Evolutionary conservation across 2,888 invertebrate genomes (phyloP).

Genomic region (Leuctra nigra): DNA sequence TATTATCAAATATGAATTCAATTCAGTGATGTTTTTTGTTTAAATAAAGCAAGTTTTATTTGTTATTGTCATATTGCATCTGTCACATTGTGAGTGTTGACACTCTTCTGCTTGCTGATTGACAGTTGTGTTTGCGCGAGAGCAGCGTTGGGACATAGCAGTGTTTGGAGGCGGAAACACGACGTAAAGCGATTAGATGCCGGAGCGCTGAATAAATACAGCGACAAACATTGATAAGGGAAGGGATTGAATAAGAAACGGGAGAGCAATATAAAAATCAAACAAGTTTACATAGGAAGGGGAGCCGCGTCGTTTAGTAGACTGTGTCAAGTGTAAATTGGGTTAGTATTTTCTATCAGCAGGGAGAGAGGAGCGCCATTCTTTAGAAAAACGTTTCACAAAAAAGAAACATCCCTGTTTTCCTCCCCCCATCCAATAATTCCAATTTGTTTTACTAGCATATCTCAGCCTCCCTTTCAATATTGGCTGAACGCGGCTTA

Average conservation of each 20-base stretch:
- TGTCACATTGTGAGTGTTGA: too few species aligned
- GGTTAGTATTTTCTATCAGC: slow-evolving; percentile 18
- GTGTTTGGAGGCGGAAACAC: not conserved
- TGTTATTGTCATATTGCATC: too few species aligned
- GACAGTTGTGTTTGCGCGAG: not conserved
- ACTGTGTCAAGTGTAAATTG: slow-evolving; percentile 26
- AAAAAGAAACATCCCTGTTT: too few species aligned
- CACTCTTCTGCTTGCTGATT: too few species aligned
- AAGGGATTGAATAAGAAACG: slow-evolving; percentile 18
- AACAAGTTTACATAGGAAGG: slow-evolving; percentile 11
- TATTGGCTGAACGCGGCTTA: too few species aligned
- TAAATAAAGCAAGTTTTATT: too few species aligned
- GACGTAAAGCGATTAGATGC: slow-evolving; percentile 15
- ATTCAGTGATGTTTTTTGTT: too few species aligned
- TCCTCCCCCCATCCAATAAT: not conserved
- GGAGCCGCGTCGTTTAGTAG: not conserved
- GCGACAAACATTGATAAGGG: slow-evolving; percentile 21
- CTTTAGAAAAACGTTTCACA: not conserved
- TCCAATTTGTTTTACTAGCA: slow-evolving; percentile 8
- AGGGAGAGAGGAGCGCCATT: not conserved
- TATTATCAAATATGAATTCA: too few species aligned
- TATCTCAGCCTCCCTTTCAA: not conserved
- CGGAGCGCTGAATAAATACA: slow-evolving; percentile 23
- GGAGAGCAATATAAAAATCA: slow-evolving; percentile 10
- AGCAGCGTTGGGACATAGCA: not conserved